Evolutionary conservation across 2,888 invertebrate genomes (phyloP).

Genomic region (Odontocolon sp.): DNA sequence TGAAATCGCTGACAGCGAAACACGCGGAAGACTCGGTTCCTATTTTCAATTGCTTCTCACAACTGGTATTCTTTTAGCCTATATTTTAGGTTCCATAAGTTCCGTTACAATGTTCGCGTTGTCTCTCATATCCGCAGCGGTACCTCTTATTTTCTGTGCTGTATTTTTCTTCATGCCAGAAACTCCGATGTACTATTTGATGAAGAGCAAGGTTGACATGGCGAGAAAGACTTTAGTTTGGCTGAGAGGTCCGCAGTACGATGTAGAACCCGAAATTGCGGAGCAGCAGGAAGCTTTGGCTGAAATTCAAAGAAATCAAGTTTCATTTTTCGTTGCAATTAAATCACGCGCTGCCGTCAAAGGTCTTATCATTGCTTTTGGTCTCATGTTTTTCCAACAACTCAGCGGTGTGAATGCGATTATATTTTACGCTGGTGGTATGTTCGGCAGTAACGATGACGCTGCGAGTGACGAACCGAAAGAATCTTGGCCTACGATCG

Average conservation of each 20-base stretch:
- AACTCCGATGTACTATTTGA: conserved; percentile 85
- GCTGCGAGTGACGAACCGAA: conserved; percentile 85
- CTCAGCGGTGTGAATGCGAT: conserved; percentile 92
- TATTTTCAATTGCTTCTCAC: conserved; percentile 94
- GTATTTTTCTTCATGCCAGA: conserved; percentile 85
- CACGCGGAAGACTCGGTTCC: conserved; percentile 92
- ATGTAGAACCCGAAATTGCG: conserved; percentile 85
- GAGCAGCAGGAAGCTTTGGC: conserved; percentile 84
- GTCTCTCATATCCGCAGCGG: conserved; percentile 85
- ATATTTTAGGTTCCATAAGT: conserved; percentile 85
- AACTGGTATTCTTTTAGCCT: conserved; percentile 90
- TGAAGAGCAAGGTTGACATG: conserved; percentile 84
- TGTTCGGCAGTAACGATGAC: conserved; percentile 86
- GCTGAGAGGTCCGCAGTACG: conserved; percentile 88
- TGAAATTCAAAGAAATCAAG: conserved; percentile 82
- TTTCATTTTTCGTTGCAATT: conserved; percentile 83
- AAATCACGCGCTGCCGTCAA: conserved; percentile 85
- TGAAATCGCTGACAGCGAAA: conserved; percentile 92
- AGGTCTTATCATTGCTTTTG: conserved; percentile 87
- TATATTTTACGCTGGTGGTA: conserved; percentile 89
- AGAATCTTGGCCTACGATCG: conserved; percentile 88
- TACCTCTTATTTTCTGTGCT: conserved; percentile 87
- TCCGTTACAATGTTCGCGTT: conserved; percentile 83
- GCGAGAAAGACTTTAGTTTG: conserved; percentile 87
- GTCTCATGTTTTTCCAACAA: conserved; percentile 95